Base-by-base conservation (phyloP, 2,888 invertebrate species). In the Trachelus tabidus region DNA sequence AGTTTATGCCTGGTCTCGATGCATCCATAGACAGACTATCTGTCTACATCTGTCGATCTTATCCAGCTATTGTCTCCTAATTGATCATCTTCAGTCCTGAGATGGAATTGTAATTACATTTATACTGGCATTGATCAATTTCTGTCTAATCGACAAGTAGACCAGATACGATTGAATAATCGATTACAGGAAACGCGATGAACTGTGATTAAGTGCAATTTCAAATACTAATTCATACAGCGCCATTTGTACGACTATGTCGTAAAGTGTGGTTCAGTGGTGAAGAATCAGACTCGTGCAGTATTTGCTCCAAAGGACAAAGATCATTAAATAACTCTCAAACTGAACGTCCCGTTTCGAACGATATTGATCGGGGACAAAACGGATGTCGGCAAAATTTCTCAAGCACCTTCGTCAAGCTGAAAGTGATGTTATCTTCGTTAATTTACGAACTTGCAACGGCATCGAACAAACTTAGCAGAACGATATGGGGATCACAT, bases 381-480 rank as follows among this genome's bases (percentile, higher is more conserved):
- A 77, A 75, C 74, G 77, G 77, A 77, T 77, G 77, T 77, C 77
- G 77, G 75, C 77, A 77, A 77, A 77, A 77, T 77, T 73, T 77
- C 68, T 40, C 71, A 73, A 74, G 77, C 75, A 71, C 74, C 75
- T 77, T 77, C 40, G 77, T 77, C 69, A 74, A 40, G 74, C 77
- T 71, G 75, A 71, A 30, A 75, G 75, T 33, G 75, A 34, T 40
- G 71, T 75, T 77, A 75, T 75, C 75, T 77, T 35, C 68, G 56
- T 74, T 56, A 56, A 56, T 56, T 56, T 56, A 56, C 40, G 15
- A 56, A 23, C 40, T 56, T 56, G 23, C 40, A 56, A 56, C 9
- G 23, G 9, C 23, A 40, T 40, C 40, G 40, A 56, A 23, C 15
- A 2, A 23, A 56, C 40, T 6, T 56, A 56, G 23, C 9, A 23